Conservation (phyloP, 2,888 invertebrate species). For the Lithosia quadra region DNA sequence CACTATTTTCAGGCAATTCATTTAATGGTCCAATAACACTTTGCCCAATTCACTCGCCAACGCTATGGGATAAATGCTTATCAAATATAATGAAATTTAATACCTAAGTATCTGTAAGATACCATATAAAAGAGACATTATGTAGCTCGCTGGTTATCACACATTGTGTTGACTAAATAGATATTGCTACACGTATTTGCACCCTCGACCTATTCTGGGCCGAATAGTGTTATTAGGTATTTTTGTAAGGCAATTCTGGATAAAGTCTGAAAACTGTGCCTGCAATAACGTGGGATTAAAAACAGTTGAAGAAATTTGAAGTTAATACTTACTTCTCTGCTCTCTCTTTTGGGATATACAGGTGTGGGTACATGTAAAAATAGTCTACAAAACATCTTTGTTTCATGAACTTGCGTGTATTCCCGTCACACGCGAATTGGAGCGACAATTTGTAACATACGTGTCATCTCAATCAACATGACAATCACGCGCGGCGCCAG, state of each 20-base stretch:
- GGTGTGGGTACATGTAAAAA: not conserved
- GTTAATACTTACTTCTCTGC: not conserved
- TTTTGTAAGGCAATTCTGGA: no score
- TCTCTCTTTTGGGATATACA: not conserved
- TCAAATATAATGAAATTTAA: no score
- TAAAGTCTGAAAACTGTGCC: no score
- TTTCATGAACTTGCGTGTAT: conserved; percentile 51
- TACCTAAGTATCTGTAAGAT: not conserved
- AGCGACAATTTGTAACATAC: conserved; percentile 81
- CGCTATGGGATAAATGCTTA: no score
- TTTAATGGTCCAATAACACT: no score
- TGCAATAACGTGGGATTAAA: no score
- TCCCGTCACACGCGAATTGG: conserved; percentile 78
- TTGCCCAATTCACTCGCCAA: no score
- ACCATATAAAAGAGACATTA: not conserved
- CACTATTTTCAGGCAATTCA: no score
- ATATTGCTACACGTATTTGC: no score
- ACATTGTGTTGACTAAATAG: no score
- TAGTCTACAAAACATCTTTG: conserved; percentile 32
- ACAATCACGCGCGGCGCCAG: conserved; percentile 80
- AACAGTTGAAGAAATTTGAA: not conserved
- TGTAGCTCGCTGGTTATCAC: not conserved
- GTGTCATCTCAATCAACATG: conserved; percentile 80
- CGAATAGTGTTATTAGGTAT: no score
- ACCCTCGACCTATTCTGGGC: no score